phyloP scores from a whole-genome alignment of 35 echinoderm and acorn worm genomes.

The Heliocidaris tuberculata region DNA sequence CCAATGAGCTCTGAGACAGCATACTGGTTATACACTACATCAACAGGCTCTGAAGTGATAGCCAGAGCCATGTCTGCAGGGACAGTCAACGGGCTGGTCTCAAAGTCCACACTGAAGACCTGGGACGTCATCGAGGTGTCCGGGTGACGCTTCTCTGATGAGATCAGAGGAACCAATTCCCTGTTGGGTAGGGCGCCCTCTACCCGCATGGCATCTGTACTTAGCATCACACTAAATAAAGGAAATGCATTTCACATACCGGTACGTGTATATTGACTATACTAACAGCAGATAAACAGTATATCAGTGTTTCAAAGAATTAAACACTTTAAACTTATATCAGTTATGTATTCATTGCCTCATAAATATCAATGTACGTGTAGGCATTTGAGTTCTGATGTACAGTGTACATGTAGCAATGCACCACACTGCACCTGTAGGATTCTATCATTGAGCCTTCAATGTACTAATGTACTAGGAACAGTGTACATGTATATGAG shows the following conservation, averaged over 20 bases:
- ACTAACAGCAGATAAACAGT: neutral
- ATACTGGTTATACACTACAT: slow-evolving; percentile 92
- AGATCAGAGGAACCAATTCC: slow-evolving; percentile 72
- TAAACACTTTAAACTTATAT: neutral
- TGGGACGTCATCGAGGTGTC: slow-evolving; percentile 56
- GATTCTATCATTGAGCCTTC: neutral
- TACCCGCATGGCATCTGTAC: slow-evolving; percentile 73
- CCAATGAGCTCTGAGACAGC: slow-evolving; percentile 88
- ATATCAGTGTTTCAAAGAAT: neutral
- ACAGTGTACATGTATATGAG: too few species aligned
- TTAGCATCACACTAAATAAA: slow-evolving; percentile 68
- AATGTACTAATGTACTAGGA: neutral
- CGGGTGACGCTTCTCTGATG: slow-evolving; percentile 68
- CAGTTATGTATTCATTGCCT: neutral
- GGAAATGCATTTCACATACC: neutral
- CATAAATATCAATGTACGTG: neutral
- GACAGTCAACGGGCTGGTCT: slow-evolving; percentile 74
- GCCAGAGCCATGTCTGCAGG: slow-evolving; percentile 78
- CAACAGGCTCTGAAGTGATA: slow-evolving; percentile 86
- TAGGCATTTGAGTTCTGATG: neutral
- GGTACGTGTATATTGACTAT: neutral
- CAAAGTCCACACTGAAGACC: slow-evolving; percentile 88
- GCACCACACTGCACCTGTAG: neutral
- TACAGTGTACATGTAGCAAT: neutral
- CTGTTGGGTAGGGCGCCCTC: slow-evolving; percentile 63